Evolutionary conservation across 2,888 invertebrate species (phyloP), one percentile per base, ranked within the genome.

Genomic region (Drosophila putrida): DNA sequence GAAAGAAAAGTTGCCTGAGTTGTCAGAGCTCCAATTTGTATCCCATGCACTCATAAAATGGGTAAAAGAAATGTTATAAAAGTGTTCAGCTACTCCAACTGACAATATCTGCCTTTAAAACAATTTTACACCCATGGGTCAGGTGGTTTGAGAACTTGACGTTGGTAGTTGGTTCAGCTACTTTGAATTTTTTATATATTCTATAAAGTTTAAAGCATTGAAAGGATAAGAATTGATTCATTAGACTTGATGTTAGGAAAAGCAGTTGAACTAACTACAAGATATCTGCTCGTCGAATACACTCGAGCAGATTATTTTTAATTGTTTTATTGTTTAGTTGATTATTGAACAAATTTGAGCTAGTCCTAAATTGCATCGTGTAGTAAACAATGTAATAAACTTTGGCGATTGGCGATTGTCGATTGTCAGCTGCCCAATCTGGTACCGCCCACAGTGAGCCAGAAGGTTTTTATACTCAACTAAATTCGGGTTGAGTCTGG

Each of bases 361-460:
- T 31, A n/a, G 50, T 46, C 31, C 35, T 36, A 46, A 66, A 57
- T 67, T 41, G n/a, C 31, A 69, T 54, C 15, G 53, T 20, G 31
- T 50, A 49, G 33, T 8, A 61, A 71, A 47, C 47, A 49, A 58
- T 59, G 60, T 57, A 39, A 57, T 43, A 49, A 43, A 47, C 57
- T 47, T 44, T 57, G 41, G 44, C 55, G 46, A 46, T 44, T 57
- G 41, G 44, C 55, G 46, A 46, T 46, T 63, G 38, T 62, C 54
- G 28, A 36, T 61, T 59, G 50, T 59, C 50, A 36, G 58, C 15
- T 55, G 58, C 9, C 9, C 51, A 73, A 63, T 63, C 62, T 55
- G 55, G 15, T 11, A 47, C 59, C 68, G 68, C 73, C 68, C 44
- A 63, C 59, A 43, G 55, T 31, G 20, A 20, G 20, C 31, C 15